Evolutionary conservation across 2,888 invertebrate species (phyloP), one percentile per base, ranked within the genome.

Genomic region (Hofmannophila pseudospretella): DNA sequence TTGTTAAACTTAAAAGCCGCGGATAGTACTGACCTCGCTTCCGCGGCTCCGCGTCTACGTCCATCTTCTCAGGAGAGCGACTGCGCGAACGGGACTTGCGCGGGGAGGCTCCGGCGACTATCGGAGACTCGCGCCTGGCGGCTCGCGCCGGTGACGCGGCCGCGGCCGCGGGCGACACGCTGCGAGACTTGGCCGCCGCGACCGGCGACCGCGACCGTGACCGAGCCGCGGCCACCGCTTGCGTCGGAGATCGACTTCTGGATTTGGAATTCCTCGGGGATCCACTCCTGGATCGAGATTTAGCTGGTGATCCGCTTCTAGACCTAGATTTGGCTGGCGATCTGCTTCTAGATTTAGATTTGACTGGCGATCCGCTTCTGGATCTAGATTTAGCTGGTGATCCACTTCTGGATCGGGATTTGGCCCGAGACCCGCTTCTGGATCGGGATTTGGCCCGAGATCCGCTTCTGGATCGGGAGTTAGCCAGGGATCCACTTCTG

Each of bases 261-360:
- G 10, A 2, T 9, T n/a, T 7, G 1, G n/a, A n/a, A n/a, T n/a
- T n/a, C n/a, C n/a, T n/a, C 4, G 12, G n/a, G 4, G 11, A 7
- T 29, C 51, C 47, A 10, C 59, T 58, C 27, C 44, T 35, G 2
- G 58, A 59, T 34, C 44, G 44, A 16, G 47, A 47, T 22, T 42
- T 46, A 7, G 30, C 40, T 1, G 27, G 37, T 1, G 58, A 58
- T 4, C 47, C 42, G 26, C 45, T 49, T 22, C 45, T 12, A 0
- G 44, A 42, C 3, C 42, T 34, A 7, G 47, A 41, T n/a, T 42
- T 41, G 1, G 25, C 38, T 4, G 40, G 39, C 0, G 52, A 47
- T 3, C 41, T 44, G 35, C 44, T 39, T 10, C 42, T 30, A 1
- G 50, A 48, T 1, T 33, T 32, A 1, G 45, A 45, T 8, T 45